A percentile compares a stretch with the other conserved stretches of the same genome.
These are phyloP conservation scores for Corvus cornix DNA, from an alignment of 2,113 vertebrate genomes.

Conservation along the genomic window DNA sequence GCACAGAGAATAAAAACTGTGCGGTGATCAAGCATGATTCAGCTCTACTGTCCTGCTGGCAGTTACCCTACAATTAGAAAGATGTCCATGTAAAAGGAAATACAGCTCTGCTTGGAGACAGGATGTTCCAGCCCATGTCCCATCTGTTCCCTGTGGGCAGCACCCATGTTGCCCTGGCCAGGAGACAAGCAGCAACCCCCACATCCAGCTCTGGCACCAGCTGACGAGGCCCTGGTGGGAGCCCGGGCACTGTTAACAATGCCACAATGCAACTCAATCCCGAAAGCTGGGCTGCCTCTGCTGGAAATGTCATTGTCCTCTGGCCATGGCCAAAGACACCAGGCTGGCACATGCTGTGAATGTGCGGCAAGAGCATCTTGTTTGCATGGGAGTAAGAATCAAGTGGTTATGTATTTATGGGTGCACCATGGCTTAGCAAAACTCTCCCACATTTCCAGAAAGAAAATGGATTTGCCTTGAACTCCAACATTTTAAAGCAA, in stretches of 20 bases:
- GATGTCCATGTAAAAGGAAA: not conserved
- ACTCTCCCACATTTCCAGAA: not conserved
- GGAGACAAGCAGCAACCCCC: not conserved
- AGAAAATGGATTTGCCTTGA: not conserved
- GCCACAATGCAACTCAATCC: not conserved
- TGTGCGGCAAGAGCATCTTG: not conserved
- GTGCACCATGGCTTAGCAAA: fast-evolving
- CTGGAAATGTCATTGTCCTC: not conserved
- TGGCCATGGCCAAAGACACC: not conserved
- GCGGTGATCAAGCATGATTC: not conserved
- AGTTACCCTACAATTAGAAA: not conserved
- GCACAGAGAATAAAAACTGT: not conserved
- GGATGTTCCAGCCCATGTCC: not conserved
- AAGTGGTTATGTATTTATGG: fast-evolving
- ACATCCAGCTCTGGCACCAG: not conserved
- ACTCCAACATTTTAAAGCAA: not conserved
- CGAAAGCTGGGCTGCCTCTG: not conserved
- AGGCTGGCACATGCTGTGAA: not conserved
- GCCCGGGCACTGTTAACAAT: fast-evolving
- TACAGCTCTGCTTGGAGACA: not conserved
- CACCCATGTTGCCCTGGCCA: not conserved
- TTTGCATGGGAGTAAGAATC: not conserved
- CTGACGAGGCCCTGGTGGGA: not conserved
- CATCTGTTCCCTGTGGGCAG: not conserved
- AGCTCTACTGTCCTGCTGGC: not conserved